Percentiles rank a stretch among this genome's conserved stretches.
phyloP scores from a whole-genome alignment of 2,113 vertebrate species.

The Ceyx margarethae region DNA sequence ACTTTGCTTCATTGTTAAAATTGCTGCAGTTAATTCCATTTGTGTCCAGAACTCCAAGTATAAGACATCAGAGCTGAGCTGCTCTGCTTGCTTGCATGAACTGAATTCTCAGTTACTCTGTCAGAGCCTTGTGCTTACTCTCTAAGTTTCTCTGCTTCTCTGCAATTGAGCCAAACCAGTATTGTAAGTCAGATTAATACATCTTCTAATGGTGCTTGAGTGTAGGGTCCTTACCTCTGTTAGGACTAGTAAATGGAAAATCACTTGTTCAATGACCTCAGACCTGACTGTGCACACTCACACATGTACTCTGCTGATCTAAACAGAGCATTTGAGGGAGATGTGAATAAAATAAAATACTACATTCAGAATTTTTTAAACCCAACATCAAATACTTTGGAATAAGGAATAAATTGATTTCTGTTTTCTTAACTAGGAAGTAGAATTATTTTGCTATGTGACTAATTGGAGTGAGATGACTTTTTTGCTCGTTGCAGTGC shows the following conservation, averaged over 20 bases:
- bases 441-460: neutral
- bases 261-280: neutral
- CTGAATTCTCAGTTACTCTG: neutral
- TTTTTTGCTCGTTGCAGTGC: constrained; percentile 77
- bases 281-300: rapidly evolving
- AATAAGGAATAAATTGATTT: neutral
- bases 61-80: neutral
- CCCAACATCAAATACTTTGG: neutral
- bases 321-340: neutral
- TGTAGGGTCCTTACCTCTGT: neutral
- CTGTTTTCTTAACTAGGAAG: neutral
- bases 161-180: neutral
- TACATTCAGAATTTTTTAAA: neutral
- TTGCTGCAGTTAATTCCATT: neutral
- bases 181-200: neutral
- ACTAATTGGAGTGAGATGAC: neutral
- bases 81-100: neutral
- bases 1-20: neutral
- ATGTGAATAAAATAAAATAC: neutral
- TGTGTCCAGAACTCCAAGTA: neutral
- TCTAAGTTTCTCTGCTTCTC: neutral
- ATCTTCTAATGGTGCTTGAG: neutral
- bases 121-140: neutral
- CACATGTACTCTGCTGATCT: neutral
- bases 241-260: neutral